Percentiles rank a stretch among this genome's conserved stretches.
Evolutionary conservation across 2,113 vertebrate genomes (phyloP).

Genomic region (Coregonus clupeaformis): DNA sequence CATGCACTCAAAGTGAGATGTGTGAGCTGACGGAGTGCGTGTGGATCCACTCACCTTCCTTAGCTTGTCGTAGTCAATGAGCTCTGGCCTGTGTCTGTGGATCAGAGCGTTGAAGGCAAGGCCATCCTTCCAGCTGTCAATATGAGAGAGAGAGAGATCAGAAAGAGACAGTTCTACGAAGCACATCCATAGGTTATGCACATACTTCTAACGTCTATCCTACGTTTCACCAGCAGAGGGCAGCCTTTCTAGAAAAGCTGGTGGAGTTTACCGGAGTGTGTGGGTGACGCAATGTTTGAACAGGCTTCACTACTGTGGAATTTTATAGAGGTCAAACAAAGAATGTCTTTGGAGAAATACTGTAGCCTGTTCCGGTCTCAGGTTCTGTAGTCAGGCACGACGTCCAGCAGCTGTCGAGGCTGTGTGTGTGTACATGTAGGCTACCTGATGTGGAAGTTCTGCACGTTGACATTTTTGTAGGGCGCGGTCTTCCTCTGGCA

Average conservation of each 20-base stretch:
- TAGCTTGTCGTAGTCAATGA: constrained; percentile 93
- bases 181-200: neutral
- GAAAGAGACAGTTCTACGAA: neutral
- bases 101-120: constrained; percentile 95
- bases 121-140: constrained; percentile 91
- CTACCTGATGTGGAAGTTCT: constrained; percentile 96
- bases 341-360: neutral
- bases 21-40: neutral
- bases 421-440: neutral
- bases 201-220: neutral
- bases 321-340: neutral
- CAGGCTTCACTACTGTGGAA: no score
- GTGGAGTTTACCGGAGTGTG: neutral
- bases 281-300: neutral
- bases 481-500: constrained; percentile 95
- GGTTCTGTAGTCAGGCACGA: neutral
- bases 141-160: neutral
- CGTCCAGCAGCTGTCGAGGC: neutral
- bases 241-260: constrained; percentile 17
- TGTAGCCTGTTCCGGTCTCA: neutral
- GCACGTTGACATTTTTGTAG: constrained; percentile 96
- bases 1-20: neutral
- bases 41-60: constrained; percentile 77
- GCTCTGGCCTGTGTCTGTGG: constrained; percentile 91
- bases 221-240: constrained; percentile 55